These are phyloP conservation scores for Gymnoscopelus braueri DNA, from an alignment of 2,797 vertebrate genomes.

Conservation along the genomic window DNA sequence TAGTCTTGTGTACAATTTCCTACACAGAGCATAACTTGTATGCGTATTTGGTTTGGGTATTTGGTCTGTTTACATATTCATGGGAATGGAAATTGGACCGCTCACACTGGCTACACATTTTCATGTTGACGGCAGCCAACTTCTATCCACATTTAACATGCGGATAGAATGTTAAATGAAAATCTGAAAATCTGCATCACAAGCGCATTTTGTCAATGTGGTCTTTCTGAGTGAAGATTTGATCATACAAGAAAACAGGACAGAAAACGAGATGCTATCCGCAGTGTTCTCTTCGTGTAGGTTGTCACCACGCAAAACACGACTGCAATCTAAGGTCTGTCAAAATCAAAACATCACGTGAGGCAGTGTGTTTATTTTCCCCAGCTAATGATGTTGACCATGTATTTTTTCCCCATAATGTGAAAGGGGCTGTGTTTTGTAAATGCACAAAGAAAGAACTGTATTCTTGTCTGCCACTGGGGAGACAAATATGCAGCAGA, in stretches of 20 bases:
- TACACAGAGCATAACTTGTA: constrained; percentile 11
- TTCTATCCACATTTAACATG: not conserved
- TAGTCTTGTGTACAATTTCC: constrained; percentile 15
- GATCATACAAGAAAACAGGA: constrained; percentile 15
- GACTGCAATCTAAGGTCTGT: constrained; percentile 33
- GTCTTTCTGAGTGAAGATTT: constrained; percentile 25
- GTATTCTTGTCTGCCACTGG: constrained; percentile 63
- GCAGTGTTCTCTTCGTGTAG: constrained; percentile 28
- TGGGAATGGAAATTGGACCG: not conserved
- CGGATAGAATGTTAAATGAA: too few relatives aligned
- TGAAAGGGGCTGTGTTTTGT: constrained; percentile 68
- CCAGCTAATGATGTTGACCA: constrained; percentile 43
- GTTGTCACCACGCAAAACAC: constrained; percentile 44
- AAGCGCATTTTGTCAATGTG: constrained; percentile 25
- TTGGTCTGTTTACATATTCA: constrained; percentile 15
- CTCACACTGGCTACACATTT: not conserved
- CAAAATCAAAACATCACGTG: constrained; percentile 59
- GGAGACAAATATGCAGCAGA: constrained; percentile 72
- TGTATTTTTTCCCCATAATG: constrained; percentile 44
- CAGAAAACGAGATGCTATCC: constrained; percentile 49
- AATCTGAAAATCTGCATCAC: constrained; percentile 27
- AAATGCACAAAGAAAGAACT: constrained; percentile 63
- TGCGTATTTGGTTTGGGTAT: constrained; percentile 8
- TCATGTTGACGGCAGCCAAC: not conserved
- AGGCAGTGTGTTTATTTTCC: constrained; percentile 46